Percentiles rank a stretch among this genome's conserved stretches.
Conservation (phyloP, 2,113 vertebrate species). For the Seriola rivoliana region DNA sequence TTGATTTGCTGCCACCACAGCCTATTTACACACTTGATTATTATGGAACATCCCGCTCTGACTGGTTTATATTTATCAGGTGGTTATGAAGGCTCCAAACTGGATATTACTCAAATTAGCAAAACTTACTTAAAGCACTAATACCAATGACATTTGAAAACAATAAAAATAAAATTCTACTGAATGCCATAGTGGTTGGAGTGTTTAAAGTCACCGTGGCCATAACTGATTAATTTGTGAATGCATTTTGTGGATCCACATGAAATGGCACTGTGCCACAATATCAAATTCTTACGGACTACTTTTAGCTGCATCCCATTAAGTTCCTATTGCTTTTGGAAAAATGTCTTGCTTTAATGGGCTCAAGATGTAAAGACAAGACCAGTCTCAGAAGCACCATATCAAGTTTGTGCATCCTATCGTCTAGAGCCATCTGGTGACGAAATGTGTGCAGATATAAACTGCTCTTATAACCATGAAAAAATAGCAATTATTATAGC, state of each 20-base stretch:
- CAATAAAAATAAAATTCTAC: too few species aligned
- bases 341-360: background rate
- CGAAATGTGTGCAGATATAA: background rate
- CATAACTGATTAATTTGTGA: background rate
- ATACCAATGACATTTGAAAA: background rate
- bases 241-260: background rate
- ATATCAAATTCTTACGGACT: slow-evolving; percentile 6
- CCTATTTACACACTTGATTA: slow-evolving; percentile 44
- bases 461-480: background rate
- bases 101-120: background rate
- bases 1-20: slow-evolving; percentile 51
- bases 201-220: background rate
- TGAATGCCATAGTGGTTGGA: too few species aligned
- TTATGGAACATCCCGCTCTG: background rate
- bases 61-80: slow-evolving; percentile 13
- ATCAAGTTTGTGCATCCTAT: background rate
- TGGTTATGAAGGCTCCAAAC: background rate
- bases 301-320: background rate
- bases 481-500: background rate
- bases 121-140: background rate
- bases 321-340: background rate
- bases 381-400: background rate
- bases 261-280: background rate
- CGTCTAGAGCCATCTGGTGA: background rate
- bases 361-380: background rate